phyloP scores from a whole-genome alignment of 2,797 vertebrate genomes.

The Mus spretus region DNA sequence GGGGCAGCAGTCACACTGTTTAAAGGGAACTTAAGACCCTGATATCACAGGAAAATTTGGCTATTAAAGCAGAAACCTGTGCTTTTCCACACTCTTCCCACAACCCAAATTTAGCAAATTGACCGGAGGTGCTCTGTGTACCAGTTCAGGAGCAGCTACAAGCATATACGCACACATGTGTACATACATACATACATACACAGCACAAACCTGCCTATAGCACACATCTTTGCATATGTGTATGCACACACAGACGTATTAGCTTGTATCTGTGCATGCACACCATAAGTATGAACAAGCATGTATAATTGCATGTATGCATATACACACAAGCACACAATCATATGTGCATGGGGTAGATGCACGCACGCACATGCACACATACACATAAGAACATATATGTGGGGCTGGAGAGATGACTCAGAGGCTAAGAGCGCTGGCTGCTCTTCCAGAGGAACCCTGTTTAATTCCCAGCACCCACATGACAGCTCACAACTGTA shows the following conservation, averaged over 20 bases:
- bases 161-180: background rate
- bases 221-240: background rate
- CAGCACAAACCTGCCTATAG: background rate
- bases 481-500: background rate
- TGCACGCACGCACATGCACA: background rate
- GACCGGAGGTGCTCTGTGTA: background rate
- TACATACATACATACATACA: background rate
- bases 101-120: background rate
- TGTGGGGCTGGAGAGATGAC: background rate
- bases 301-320: background rate
- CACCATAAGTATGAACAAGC: background rate
- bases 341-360: background rate
- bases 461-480: background rate
- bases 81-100: background rate
- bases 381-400: background rate
- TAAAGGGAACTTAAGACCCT: background rate
- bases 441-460: background rate
- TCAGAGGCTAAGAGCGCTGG: background rate
- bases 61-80: background rate
- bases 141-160: background rate
- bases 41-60: too few relatives aligned
- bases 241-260: background rate
- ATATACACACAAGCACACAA: background rate
- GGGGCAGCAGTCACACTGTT: background rate
- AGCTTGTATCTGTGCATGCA: background rate